Conservation (phyloP, 1,140 invertebrate genomes). For the Caenorhabditis briggsae region DNA sequence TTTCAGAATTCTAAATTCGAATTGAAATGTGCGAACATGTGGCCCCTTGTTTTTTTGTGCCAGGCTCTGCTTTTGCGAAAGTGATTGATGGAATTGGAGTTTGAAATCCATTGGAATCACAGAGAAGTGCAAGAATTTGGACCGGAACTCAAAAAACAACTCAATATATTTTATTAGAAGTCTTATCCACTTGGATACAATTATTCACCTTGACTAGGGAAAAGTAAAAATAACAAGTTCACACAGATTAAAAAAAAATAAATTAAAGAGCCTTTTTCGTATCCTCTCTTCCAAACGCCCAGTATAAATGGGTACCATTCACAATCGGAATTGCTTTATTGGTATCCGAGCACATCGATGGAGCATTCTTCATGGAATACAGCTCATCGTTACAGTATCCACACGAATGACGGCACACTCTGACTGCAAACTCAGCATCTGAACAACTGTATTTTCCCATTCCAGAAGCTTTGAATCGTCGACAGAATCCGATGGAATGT, state of each 20-base stretch:
- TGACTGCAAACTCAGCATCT: slow-evolving; percentile 68
- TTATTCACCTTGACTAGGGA: slow-evolving; percentile 4
- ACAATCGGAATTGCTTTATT: slow-evolving; percentile 29
- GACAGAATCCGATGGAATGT: slow-evolving; percentile 66
- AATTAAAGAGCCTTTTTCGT: not conserved
- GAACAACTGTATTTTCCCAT: slow-evolving; percentile 67
- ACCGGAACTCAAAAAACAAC: not conserved
- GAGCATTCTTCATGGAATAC: slow-evolving; percentile 58
- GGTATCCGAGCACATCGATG: slow-evolving; percentile 58
- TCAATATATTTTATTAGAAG: not conserved
- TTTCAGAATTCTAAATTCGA: slow-evolving; percentile 36
- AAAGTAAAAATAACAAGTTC: not conserved
- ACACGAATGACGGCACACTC: slow-evolving; percentile 66
- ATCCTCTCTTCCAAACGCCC: slow-evolving; percentile 45
- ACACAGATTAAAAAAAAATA: not conserved
- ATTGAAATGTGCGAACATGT: slow-evolving; percentile 53
- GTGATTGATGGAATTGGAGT: slow-evolving; percentile 44
- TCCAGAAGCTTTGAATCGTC: slow-evolving; percentile 65
- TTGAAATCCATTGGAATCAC: slow-evolving; percentile 31
- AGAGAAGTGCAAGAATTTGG: not conserved
- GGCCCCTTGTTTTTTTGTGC: slow-evolving; percentile 47
- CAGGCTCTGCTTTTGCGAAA: not conserved
- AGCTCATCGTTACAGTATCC: slow-evolving; percentile 68
- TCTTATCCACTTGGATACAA: slow-evolving; percentile 8
- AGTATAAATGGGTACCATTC: slow-evolving; percentile 43